Evolutionary conservation across 2,113 vertebrate species (phyloP).

Genomic region (Glareola pratincola): DNA sequence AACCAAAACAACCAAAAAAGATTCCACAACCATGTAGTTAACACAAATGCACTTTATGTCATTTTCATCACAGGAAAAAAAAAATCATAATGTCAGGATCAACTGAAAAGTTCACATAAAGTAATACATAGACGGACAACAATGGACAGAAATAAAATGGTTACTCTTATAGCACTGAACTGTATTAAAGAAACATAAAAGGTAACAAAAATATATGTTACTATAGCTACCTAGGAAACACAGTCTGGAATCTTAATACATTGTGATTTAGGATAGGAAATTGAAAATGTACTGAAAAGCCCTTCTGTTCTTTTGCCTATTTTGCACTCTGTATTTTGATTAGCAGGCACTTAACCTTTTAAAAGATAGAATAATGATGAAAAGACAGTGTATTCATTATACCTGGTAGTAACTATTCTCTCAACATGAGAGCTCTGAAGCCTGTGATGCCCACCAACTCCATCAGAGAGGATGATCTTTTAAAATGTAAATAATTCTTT

Average conservation of each 20-base stretch:
- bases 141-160: background rate
- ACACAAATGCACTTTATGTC: background rate
- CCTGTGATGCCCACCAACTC: background rate
- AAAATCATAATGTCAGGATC: background rate
- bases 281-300: slow-evolving; percentile 25
- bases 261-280: background rate
- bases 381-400: background rate
- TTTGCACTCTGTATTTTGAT: slow-evolving; percentile 35
- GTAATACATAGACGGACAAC: background rate
- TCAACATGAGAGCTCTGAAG: background rate
- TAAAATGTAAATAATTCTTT: background rate
- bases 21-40: background rate
- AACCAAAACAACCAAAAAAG: background rate
- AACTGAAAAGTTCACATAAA: background rate
- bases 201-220: background rate
- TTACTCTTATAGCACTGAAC: background rate
- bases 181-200: background rate
- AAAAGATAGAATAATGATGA: background rate
- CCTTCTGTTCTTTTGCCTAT: background rate
- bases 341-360: background rate
- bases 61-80: background rate
- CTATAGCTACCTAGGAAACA: slow-evolving; percentile 18
- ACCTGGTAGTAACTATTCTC: background rate
- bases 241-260: background rate
- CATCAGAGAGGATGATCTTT: background rate